Conservation (phyloP, 2,113 vertebrate species). For the Scomber scombrus region DNA sequence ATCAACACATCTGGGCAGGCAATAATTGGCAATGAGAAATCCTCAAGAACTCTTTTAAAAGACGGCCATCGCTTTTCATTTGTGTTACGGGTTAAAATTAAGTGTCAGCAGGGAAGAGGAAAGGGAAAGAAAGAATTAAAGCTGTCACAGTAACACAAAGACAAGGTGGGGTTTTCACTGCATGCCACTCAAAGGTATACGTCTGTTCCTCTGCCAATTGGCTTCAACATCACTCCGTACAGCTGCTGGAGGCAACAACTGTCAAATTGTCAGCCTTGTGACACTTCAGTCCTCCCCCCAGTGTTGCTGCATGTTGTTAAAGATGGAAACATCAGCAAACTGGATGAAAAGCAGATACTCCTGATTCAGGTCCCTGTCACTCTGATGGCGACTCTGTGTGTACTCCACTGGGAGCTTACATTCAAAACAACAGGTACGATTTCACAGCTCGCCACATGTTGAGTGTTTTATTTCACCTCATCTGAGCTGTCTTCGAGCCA, state of each 20-base stretch:
- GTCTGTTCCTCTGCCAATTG: constrained; percentile 23
- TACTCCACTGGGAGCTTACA: not conserved
- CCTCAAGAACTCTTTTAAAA: not conserved
- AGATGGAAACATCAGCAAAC: constrained; percentile 25
- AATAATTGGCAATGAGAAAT: not conserved
- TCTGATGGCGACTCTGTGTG: not conserved
- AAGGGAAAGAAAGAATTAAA: not conserved
- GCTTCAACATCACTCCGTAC: constrained; percentile 16
- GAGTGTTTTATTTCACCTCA: not conserved
- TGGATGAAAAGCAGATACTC: constrained; percentile 29
- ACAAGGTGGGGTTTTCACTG: constrained; percentile 1
- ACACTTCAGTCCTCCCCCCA: constrained; percentile 29
- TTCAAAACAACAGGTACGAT: not conserved
- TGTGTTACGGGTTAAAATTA: not conserved
- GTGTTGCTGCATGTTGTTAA: constrained; percentile 16
- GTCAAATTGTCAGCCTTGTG: constrained; percentile 54
- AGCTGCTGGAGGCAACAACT: constrained; percentile 53
- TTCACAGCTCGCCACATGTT: not conserved
- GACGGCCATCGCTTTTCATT: not conserved
- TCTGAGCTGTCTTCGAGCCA: not conserved
- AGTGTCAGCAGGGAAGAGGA: not conserved
- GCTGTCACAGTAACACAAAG: constrained; percentile 16
- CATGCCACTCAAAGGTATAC: constrained; percentile 38
- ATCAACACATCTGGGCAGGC: not conserved
- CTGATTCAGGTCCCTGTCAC: constrained; percentile 28